These are phyloP conservation scores for Encarsia formosa DNA, from an alignment of 2,888 invertebrate genomes.

Conservation along the genomic window DNA sequence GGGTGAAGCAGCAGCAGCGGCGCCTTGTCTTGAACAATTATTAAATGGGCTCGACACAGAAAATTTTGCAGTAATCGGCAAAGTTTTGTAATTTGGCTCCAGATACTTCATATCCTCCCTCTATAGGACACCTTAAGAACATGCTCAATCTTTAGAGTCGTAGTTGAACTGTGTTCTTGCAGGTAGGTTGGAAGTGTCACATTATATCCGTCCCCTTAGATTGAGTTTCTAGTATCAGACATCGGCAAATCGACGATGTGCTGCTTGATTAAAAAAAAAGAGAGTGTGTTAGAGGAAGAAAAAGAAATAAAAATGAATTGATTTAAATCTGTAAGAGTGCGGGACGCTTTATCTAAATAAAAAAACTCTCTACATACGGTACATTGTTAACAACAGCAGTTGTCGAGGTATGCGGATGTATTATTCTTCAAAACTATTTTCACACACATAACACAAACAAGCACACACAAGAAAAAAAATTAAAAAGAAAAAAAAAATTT, in stretches of 20 bases:
- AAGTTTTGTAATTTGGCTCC: constrained; percentile 26
- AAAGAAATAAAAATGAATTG: constrained; percentile 23
- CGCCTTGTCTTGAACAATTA: constrained; percentile 20
- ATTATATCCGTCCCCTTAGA: constrained; percentile 51
- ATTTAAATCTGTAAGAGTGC: constrained; percentile 43
- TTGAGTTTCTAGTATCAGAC: constrained; percentile 37
- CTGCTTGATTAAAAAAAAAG: constrained; percentile 32
- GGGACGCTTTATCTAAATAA: constrained; percentile 45
- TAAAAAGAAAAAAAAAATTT: constrained; percentile 14
- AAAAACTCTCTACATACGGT: constrained; percentile 39
- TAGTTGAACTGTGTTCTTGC: constrained; percentile 32
- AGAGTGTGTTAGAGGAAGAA: not conserved
- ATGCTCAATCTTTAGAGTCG: constrained; percentile 30
- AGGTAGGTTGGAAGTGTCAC: constrained; percentile 42
- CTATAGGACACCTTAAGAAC: constrained; percentile 27
- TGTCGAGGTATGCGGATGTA: constrained; percentile 24
- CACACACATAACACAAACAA: constrained; percentile 22
- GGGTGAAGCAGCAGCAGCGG: constrained; percentile 17
- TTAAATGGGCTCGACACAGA: not conserved
- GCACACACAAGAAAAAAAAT: constrained; percentile 14
- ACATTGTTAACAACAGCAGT: constrained; percentile 30
- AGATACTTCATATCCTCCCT: constrained; percentile 28
- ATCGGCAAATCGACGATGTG: constrained; percentile 37
- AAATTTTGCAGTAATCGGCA: constrained; percentile 22
- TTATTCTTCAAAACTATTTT: constrained; percentile 27